These are phyloP conservation scores for Gavialis gangeticus DNA, from an alignment of 2,113 vertebrate genomes.

Conservation along the genomic window DNA sequence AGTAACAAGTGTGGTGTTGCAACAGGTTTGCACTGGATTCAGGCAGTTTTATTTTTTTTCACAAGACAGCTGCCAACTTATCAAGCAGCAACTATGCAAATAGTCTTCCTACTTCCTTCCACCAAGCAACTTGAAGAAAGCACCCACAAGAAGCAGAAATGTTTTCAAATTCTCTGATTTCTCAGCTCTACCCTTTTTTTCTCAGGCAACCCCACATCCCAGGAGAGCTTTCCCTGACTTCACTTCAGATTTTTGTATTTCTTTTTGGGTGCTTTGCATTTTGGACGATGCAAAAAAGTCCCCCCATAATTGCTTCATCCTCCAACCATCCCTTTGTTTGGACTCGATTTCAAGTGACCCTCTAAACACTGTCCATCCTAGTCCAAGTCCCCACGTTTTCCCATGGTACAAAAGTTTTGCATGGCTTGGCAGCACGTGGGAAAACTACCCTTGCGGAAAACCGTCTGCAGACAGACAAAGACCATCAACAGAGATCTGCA, in stretches of 20 bases:
- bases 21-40: constrained; percentile 20
- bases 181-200: not conserved
- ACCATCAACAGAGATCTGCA: accelerated
- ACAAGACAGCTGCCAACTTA: not conserved
- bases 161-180: not conserved
- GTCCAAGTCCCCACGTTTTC: not conserved
- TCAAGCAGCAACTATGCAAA: not conserved
- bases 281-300: not conserved
- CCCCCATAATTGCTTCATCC: accelerated
- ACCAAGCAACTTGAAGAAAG: not conserved
- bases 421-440: not conserved
- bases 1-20: constrained; percentile 35
- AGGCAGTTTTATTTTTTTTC: not conserved
- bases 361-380: not conserved
- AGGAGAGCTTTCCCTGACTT: not conserved
- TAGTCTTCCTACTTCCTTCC: not conserved
- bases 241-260: not conserved
- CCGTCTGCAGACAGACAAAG: not conserved
- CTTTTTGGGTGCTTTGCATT: not conserved
- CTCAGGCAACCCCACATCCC: accelerated
- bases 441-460: not conserved
- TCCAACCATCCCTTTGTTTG: not conserved
- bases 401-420: accelerated
- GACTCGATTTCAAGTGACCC: not conserved
- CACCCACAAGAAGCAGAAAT: not conserved